Conservation (phyloP, 2,888 invertebrate species). For the Erebia epiphron region DNA sequence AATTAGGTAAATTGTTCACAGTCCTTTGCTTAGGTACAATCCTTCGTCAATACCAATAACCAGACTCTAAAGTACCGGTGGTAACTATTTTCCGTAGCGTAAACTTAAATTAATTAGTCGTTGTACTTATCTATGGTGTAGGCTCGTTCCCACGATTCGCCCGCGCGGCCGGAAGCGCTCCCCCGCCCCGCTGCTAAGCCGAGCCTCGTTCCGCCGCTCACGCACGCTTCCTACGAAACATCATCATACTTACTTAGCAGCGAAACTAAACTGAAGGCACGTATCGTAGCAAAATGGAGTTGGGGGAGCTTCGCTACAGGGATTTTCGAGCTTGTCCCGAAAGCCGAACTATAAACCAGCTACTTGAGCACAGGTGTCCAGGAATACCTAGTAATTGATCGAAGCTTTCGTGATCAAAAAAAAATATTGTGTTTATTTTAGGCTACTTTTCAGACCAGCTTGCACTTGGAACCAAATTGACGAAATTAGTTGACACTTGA, state of each 20-base stretch:
- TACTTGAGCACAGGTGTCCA: no score
- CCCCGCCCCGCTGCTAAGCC: conserved; percentile 65
- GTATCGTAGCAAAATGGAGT: conserved; percentile 48
- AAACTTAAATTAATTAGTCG: conserved; percentile 79
- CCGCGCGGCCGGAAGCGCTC: conserved; percentile 72
- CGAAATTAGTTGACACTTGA: no score
- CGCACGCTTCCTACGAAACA: conserved; percentile 63
- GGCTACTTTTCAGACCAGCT: no score
- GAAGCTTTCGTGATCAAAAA: no score
- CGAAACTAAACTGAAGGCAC: conserved; percentile 66
- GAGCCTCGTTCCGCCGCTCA: conserved; percentile 71
- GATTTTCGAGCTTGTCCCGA: not conserved
- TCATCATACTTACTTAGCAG: conserved; percentile 58
- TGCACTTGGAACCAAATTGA: no score
- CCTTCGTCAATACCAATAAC: conserved; percentile 11
- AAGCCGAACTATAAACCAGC: not conserved
- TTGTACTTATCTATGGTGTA: conserved; percentile 74
- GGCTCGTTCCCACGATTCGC: conserved; percentile 80
- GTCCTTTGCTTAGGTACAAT: not conserved
- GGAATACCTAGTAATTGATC: no score
- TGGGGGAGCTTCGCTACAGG: not conserved
- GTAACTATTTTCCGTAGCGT: conserved; percentile 60
- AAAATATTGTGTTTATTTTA: no score
- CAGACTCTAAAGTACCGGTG: not conserved
- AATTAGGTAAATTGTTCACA: no score